Evolutionary conservation across 2,113 vertebrate genomes (phyloP).

Genomic region (Zosterops pallidus): DNA sequence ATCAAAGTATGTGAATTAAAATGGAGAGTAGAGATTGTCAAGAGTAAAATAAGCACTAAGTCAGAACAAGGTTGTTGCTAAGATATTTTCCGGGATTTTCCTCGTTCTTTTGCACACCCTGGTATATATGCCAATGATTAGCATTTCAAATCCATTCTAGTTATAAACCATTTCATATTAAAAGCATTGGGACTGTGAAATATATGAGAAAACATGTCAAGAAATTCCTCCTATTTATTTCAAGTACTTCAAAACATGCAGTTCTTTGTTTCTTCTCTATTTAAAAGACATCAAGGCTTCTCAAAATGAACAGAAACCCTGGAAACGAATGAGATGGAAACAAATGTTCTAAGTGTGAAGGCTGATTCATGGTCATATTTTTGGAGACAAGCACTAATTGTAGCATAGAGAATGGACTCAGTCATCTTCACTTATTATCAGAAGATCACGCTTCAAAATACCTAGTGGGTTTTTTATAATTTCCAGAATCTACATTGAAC

Average conservation of each 20-base stretch:
- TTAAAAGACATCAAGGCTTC: background rate
- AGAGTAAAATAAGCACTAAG: background rate
- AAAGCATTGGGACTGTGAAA: background rate
- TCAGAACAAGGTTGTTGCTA: background rate
- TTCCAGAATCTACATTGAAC: background rate
- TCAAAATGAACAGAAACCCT: background rate
- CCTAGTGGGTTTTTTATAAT: background rate
- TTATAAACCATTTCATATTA: background rate
- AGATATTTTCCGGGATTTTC: background rate
- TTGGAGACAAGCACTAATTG: background rate
- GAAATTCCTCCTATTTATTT: slow-evolving; percentile 1
- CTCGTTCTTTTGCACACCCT: background rate
- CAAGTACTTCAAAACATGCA: background rate
- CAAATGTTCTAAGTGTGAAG: background rate
- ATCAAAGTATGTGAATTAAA: slow-evolving; percentile 21
- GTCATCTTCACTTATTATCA: slow-evolving; percentile 20
- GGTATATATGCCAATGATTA: background rate
- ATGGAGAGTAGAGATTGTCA: background rate
- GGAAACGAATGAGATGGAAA: background rate
- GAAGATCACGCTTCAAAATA: background rate
- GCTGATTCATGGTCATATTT: background rate
- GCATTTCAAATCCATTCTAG: background rate
- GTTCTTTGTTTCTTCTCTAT: background rate
- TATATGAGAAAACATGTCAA: background rate
- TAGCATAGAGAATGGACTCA: background rate